A percentile compares a stretch with the other conserved stretches of the same genome.
phyloP scores from a whole-genome alignment of 2,888 invertebrate genomes.

The Ophion obscuratus region DNA sequence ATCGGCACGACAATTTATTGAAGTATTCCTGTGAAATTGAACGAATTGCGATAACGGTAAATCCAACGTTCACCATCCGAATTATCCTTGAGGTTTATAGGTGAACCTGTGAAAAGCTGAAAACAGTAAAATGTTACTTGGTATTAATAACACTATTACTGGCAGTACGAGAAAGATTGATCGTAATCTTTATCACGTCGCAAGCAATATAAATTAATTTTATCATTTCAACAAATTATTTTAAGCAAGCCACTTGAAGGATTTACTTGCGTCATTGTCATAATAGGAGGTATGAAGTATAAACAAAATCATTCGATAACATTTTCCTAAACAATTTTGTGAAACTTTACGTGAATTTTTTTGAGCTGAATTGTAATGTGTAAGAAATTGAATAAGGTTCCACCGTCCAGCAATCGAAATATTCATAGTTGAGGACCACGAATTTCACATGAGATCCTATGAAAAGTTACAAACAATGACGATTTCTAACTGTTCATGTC shows the following conservation, averaged over 20 bases:
- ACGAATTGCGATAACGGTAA: constrained; percentile 5
- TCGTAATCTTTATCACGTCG: not conserved
- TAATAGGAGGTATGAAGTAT: constrained; percentile 3
- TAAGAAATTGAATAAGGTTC: no score
- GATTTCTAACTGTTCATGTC: no score
- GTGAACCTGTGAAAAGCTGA: constrained; percentile 15
- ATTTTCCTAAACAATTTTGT: not conserved
- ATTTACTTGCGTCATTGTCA: not conserved
- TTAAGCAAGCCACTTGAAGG: not conserved
- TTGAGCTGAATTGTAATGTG: no score
- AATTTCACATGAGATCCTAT: no score
- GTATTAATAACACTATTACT: not conserved
- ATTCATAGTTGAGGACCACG: no score
- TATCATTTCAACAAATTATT: not conserved
- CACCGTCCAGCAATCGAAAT: no score
- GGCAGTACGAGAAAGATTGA: not conserved
- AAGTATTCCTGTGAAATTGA: not conserved
- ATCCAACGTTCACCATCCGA: constrained; percentile 6
- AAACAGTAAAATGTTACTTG: not conserved
- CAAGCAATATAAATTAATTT: not conserved
- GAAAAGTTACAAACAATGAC: no score
- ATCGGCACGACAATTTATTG: constrained; percentile 1
- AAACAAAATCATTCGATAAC: not conserved
- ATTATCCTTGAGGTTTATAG: not conserved
- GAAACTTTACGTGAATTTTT: no score